phyloP scores from a whole-genome alignment of 1,140 invertebrate species.

The Drosophila parabipectinata region DNA sequence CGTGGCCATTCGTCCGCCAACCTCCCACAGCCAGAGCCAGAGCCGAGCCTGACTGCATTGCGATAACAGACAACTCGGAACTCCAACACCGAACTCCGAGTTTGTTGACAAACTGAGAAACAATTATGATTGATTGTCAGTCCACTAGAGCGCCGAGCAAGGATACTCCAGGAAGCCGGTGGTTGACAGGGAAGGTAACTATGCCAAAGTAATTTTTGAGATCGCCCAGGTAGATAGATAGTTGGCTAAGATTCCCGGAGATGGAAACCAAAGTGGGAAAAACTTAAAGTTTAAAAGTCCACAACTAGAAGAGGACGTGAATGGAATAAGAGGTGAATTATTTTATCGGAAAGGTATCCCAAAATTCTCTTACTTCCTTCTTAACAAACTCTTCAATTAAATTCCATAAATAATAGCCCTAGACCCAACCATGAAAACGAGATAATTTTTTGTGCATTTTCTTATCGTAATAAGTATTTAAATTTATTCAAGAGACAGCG shows the following conservation, averaged over 20 bases:
- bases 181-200: conserved; percentile 31
- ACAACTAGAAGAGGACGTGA: background rate
- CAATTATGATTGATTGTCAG: conserved; percentile 78
- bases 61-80: conserved; percentile 64
- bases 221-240: conserved; percentile 24
- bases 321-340: conserved; percentile 1
- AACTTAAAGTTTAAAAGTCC: conserved; percentile 29
- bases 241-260: conserved; percentile 21
- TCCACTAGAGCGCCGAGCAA: conserved; percentile 33
- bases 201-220: conserved; percentile 26
- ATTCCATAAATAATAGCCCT: conserved; percentile 33
- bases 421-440: conserved; percentile 52
- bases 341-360: background rate
- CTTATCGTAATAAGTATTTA: conserved; percentile 32
- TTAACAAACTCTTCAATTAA: conserved; percentile 22
- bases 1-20: conserved; percentile 22
- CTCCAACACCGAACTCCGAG: conserved; percentile 48
- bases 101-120: conserved; percentile 79
- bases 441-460: conserved; percentile 50
- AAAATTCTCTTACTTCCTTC: background rate
- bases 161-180: conserved; percentile 22
- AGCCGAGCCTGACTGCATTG: conserved; percentile 54
- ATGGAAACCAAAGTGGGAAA: conserved; percentile 15
- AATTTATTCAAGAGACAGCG: conserved; percentile 62
- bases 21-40: background rate